Conservation (phyloP, 2,888 invertebrate genomes). For the Adela reaumurella region DNA sequence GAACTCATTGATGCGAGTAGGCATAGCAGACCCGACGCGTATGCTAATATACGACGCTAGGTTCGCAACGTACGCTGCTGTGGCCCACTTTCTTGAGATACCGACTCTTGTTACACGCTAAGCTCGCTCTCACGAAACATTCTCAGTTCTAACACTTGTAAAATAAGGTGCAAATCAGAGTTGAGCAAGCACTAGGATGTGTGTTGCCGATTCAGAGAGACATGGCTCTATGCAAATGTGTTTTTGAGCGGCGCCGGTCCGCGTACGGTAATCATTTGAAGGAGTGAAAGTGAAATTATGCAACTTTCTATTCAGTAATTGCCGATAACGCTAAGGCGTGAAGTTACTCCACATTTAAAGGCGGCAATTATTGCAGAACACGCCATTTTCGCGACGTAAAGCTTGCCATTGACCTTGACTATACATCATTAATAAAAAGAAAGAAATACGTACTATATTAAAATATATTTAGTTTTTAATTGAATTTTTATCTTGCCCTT, state of each 20-base stretch:
- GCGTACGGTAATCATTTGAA: slow-evolving; percentile 35
- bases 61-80: background rate
- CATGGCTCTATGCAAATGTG: slow-evolving; percentile 29
- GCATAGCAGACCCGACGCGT: background rate
- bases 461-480: too few relatives aligned
- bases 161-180: background rate
- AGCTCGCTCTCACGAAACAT: background rate
- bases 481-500: too few relatives aligned
- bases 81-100: background rate
- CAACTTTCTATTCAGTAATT: slow-evolving; percentile 40
- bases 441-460: too few relatives aligned
- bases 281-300: slow-evolving; percentile 52
- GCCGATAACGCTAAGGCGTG: slow-evolving; percentile 14
- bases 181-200: background rate
- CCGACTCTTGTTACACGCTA: background rate
- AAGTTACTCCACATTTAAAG: background rate
- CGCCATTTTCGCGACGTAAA: too few relatives aligned
- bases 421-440: too few relatives aligned
- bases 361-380: too few relatives aligned
- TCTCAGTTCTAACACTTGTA: background rate
- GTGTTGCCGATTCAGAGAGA: slow-evolving; percentile 2
- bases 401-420: too few relatives aligned
- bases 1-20: too few relatives aligned
- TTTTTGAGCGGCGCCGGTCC: slow-evolving; percentile 34
- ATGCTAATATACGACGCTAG: background rate